phyloP scores from a whole-genome alignment of 2,113 vertebrate genomes.

The Haplotaxodon microlepis region DNA sequence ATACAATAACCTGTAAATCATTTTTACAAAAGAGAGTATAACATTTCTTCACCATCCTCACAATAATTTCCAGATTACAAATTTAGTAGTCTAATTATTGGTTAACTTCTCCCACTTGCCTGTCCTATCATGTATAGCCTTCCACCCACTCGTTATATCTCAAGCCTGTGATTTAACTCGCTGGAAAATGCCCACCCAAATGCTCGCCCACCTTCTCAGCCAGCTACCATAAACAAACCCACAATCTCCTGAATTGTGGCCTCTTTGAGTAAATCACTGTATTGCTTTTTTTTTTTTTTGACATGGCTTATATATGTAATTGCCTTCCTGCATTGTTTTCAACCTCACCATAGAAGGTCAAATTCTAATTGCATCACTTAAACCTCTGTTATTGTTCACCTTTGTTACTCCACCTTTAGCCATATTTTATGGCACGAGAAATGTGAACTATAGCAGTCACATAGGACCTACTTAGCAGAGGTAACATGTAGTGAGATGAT shows the following conservation, averaged over 20 bases:
- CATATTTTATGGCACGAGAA: not conserved
- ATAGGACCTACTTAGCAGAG: not conserved
- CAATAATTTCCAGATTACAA: slow-evolving; percentile 34
- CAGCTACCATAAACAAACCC: not conserved
- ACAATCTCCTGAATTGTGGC: not conserved
- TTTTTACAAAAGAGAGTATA: not conserved
- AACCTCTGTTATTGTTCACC: not conserved
- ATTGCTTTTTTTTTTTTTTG: not conserved
- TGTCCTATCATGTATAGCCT: not conserved
- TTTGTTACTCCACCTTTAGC: not conserved
- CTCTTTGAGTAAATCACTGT: not conserved
- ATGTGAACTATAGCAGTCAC: not conserved
- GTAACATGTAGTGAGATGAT: not conserved
- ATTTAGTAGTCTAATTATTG: slow-evolving; percentile 17
- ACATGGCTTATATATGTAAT: not conserved
- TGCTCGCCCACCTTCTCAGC: not conserved
- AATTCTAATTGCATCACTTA: not conserved
- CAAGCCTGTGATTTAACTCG: slow-evolving; percentile 21
- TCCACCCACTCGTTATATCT: slow-evolving; percentile 17
- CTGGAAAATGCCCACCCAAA: slow-evolving; percentile 6
- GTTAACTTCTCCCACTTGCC: slow-evolving; percentile 6
- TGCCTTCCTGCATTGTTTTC: not conserved
- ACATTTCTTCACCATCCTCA: not conserved
- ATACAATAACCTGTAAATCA: not conserved
- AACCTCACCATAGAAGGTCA: not conserved